These are phyloP conservation scores for Tetraneura akinire DNA, from an alignment of 1,140 invertebrate genomes.

Conservation along the genomic window DNA sequence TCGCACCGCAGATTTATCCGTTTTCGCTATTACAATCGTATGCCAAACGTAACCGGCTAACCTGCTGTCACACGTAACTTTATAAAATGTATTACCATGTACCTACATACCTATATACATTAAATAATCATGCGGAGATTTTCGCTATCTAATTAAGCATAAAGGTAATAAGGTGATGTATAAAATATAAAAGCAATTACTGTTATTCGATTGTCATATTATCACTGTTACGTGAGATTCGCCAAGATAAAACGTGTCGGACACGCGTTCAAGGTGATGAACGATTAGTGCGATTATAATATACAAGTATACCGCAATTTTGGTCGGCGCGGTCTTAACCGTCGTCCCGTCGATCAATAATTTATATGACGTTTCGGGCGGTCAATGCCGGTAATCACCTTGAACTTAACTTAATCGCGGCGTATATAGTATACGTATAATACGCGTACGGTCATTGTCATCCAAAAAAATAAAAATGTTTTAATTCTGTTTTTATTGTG, in stretches of 20 bases:
- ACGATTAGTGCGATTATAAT: background rate
- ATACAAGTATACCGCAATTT: background rate
- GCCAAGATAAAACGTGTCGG: background rate
- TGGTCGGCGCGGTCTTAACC: too few relatives aligned
- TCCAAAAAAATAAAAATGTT: background rate
- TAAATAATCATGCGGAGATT: too few relatives aligned
- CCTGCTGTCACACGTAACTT: too few relatives aligned
- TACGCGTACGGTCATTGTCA: background rate
- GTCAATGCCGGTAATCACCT: conserved; percentile 6
- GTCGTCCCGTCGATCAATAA: conserved; percentile 4
- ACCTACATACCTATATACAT: too few relatives aligned
- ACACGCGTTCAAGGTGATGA: background rate
- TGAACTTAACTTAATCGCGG: background rate
- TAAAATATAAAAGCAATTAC: too few relatives aligned
- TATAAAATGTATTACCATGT: too few relatives aligned
- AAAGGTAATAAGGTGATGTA: too few relatives aligned
- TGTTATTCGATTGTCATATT: background rate
- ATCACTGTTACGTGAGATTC: background rate
- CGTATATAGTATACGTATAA: too few relatives aligned
- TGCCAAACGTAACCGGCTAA: too few relatives aligned
- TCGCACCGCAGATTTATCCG: too few relatives aligned
- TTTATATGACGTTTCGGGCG: background rate
- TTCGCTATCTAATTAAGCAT: too few relatives aligned
- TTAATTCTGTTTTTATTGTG: background rate
- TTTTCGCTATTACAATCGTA: too few relatives aligned